Evolutionary conservation across 2,888 invertebrate species (phyloP), one percentile per base, ranked within the genome.

Genomic region (Biston betularia): DNA sequence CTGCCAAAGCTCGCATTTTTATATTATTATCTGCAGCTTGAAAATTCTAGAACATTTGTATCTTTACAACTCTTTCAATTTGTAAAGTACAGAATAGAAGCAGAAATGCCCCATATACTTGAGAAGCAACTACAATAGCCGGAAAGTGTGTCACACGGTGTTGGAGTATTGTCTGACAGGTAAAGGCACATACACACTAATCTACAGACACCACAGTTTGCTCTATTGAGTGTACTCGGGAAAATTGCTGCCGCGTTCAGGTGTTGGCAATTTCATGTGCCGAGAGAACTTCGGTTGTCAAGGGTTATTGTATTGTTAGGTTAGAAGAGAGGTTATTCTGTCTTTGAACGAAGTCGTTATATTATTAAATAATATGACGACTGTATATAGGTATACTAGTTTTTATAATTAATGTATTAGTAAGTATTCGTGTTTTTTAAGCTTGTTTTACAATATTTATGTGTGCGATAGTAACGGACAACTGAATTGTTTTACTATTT

Each of bases 211-310:
- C 24, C 50, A 55, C 42, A 42, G 48, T 33, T 46, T 35, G 46
- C 53, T 58, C 52, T 59, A 65, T 65, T 65, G 64, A 65, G 12
- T 48, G 64, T 64, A 40, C 14, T 45, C 7, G 54, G 45, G 52
- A 54, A 59, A 64, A 65, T 65, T 59, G 54, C 49, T 49, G 45
- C 46, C 40, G 6, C 6, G 48, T 49, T 15, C 54, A 40, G 54
- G 38, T 46, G 50, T 34, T 58, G 24, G 59, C 14, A 59, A 59
- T 65, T 65, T 59, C 64, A 58, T 46, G 53, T 42, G 46, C 55
- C 49, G 15, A 35, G 12, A 52, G 45, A 52, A 52, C 61, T 48
- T 54, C 35, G 48, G 11, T 38, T 57, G 57, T 38, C 38, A 0
- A 6, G 38, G 15, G n/a, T 53, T n/a, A 15, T 38, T 53, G 38